Percentiles rank a stretch among this genome's conserved stretches.
phyloP scores from a whole-genome alignment of 2,888 invertebrate genomes.

The Pharmacophagus antenor region DNA sequence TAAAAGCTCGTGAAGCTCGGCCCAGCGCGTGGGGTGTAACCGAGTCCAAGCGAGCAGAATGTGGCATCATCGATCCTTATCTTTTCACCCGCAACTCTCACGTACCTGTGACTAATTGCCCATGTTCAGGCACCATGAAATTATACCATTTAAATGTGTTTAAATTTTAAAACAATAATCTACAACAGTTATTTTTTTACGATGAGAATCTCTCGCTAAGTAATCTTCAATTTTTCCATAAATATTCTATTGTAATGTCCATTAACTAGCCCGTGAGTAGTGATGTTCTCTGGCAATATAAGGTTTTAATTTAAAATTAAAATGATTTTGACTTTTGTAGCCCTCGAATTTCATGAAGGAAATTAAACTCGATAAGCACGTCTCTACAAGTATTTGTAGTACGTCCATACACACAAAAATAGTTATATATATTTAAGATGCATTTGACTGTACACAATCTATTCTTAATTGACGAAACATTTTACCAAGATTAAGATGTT shows the following conservation, averaged over 20 bases:
- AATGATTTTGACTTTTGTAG: background rate
- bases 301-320: background rate
- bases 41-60: constrained; percentile 31
- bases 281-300: constrained; percentile 10
- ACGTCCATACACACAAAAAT: background rate
- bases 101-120: constrained; percentile 68
- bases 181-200: constrained; percentile 43
- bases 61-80: constrained; percentile 45
- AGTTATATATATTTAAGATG: background rate
- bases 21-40: constrained; percentile 37
- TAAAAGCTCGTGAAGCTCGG: constrained; percentile 35
- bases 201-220: constrained; percentile 36
- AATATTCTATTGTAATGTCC: constrained; percentile 27
- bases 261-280: constrained; percentile 15
- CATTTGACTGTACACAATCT: background rate
- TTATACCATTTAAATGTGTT: constrained; percentile 64
- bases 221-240: constrained; percentile 26
- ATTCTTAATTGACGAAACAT: no score
- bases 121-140: constrained; percentile 64
- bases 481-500: no score
- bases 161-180: constrained; percentile 59
- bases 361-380: no score
- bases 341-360: no score
- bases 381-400: background rate
- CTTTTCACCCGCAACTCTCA: constrained; percentile 59